Percentiles rank a stretch among this genome's conserved stretches.
Evolutionary conservation across 2,113 vertebrate species (phyloP).

Genomic region (Trinectes maculatus): DNA sequence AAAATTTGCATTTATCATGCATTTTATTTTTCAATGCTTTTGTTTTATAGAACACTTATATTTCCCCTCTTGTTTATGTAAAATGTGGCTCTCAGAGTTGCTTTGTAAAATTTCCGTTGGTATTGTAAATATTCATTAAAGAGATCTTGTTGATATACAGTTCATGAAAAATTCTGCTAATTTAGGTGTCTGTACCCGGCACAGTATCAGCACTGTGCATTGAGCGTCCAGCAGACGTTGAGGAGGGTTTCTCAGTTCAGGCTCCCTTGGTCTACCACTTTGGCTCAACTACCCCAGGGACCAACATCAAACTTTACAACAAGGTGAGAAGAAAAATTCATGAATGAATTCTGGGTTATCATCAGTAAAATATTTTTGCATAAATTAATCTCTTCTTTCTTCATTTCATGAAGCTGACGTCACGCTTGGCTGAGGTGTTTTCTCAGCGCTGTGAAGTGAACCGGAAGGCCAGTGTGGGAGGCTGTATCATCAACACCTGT

Average conservation of each 20-base stretch:
- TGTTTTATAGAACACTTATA: not conserved
- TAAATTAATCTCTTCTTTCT: not conserved
- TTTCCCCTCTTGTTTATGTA: not conserved
- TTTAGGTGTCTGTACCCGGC: conserved; percentile 91
- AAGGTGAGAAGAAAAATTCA: conserved; percentile 83
- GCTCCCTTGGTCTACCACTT: conserved; percentile 98
- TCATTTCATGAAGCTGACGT: conserved; percentile 85
- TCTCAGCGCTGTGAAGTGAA: conserved; percentile 97
- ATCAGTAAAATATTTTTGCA: not conserved
- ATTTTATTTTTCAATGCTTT: not conserved
- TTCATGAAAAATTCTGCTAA: not conserved
- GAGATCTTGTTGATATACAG: not conserved
- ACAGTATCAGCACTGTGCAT: conserved; percentile 96
- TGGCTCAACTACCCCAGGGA: conserved; percentile 95
- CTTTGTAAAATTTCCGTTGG: not conserved
- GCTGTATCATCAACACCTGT: conserved; percentile 97
- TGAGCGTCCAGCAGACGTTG: conserved; percentile 94
- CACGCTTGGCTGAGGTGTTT: conserved; percentile 93
- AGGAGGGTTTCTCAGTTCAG: conserved; percentile 97
- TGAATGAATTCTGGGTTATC: rapidly evolving
- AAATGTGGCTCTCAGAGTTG: not conserved
- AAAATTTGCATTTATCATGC: not conserved
- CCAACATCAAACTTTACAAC: conserved; percentile 99
- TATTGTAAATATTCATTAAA: not conserved
- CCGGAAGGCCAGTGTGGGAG: conserved; percentile 92